Base-by-base conservation (phyloP, 2,113 vertebrate species). In the Empidonax traillii region DNA sequence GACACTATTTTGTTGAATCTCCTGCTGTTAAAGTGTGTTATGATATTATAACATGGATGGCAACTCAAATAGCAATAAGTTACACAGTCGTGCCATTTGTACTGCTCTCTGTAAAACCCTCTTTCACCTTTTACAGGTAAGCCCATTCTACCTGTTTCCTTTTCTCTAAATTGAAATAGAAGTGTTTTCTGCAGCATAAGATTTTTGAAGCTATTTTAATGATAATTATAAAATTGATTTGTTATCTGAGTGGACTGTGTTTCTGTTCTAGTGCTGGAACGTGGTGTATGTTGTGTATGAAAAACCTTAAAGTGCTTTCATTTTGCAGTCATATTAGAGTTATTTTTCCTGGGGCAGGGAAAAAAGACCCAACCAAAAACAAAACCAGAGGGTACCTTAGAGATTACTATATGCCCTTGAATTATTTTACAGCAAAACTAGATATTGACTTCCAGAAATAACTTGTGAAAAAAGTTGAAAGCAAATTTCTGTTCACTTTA, bases 31-130 rank as follows among this genome's bases (percentile, higher is more conserved):
- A 99, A 91, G 75, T 98, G 33, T 94, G 99, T 89, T 99, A 99
- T 27, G 99, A 99, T 78, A 88, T 99, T 61, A 74, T 99, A 89
- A 99, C 99, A 3, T 99, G 99, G 99, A 97, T 97, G 17, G 96
- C 97, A 75, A 99, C 99, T 63, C 99, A 99, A 97, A 85, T 99
- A 41, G 99, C 99, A 95, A 98, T 99, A 80, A 99, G 99, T 96
- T 99, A 99, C 96, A 99, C 99, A 18, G 99, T 99, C 1, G 99
- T 99, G 68, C 99, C 99, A 5, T 99, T 99, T 84, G 99, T 99
- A 53, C 97, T 99, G 76, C 98, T 99, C 31, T 98, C 99, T 46
- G 96, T 99, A 71, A 98, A 98, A 93, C 98, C 98, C 3, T 99
- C 99, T 2, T 94, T 99, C 41, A 98, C 97, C 89, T 99, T 99